Evolutionary conservation across 1,140 invertebrate species (phyloP).

Genomic region (Chlorops oryzae): DNA sequence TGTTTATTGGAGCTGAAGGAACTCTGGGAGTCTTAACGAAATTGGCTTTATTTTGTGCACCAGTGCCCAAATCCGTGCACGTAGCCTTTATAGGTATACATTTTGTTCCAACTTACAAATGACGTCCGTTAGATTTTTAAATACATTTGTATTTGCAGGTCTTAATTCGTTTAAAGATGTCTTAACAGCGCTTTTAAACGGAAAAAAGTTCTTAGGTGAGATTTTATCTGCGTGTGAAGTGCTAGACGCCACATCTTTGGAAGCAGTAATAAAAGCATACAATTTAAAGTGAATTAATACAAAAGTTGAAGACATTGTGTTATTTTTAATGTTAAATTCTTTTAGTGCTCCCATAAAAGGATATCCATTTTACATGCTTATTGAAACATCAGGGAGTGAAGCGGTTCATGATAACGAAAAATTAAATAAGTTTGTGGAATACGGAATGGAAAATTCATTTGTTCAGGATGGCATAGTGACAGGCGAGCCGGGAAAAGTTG

Average conservation of each 20-base stretch:
- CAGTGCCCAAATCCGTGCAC: slow-evolving; percentile 69
- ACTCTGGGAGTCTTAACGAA: slow-evolving; percentile 92
- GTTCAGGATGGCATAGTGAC: slow-evolving; percentile 76
- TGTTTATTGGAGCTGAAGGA: slow-evolving; percentile 97
- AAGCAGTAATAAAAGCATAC: slow-evolving; percentile 55
- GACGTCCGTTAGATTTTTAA: neutral
- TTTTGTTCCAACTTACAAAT: neutral
- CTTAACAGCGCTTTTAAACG: slow-evolving; percentile 64
- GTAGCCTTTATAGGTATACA: slow-evolving; percentile 78
- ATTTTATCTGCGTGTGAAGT: slow-evolving; percentile 92
- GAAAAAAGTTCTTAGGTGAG: slow-evolving; percentile 72
- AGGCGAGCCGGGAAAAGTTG: slow-evolving; percentile 67
- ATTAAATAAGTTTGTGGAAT: slow-evolving; percentile 66
- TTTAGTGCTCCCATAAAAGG: slow-evolving; percentile 53
- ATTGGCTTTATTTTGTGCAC: slow-evolving; percentile 82
- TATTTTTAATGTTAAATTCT: neutral
- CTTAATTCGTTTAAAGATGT: slow-evolving; percentile 56
- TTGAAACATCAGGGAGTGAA: slow-evolving; percentile 82
- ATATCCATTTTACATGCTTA: slow-evolving; percentile 77
- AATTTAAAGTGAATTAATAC: slow-evolving; percentile 49
- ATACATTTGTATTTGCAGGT: slow-evolving; percentile 12
- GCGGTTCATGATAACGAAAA: slow-evolving; percentile 77
- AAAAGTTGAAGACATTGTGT: neutral
- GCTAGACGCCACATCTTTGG: slow-evolving; percentile 68
- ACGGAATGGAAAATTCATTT: slow-evolving; percentile 59